Conservation (phyloP, 1,140 invertebrate genomes). For the Drosophila subobscura region DNA sequence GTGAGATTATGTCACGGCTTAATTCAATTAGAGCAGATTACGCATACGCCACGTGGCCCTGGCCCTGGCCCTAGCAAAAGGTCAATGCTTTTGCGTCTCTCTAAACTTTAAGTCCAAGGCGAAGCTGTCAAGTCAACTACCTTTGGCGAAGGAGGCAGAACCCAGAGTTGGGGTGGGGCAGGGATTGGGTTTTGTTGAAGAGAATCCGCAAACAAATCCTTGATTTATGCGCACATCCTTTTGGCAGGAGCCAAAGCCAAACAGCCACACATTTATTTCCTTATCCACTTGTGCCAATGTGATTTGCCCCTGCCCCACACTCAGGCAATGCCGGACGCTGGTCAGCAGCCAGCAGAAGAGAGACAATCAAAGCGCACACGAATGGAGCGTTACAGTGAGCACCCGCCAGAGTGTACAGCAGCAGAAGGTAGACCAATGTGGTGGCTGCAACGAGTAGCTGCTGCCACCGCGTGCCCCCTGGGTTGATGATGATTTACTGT, state of each 20-base stretch:
- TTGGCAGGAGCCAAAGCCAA: constrained; percentile 64
- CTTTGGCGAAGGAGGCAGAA: constrained; percentile 24
- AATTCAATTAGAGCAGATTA: constrained; percentile 80
- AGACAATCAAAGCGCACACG: constrained; percentile 46
- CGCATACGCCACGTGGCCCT: constrained; percentile 70
- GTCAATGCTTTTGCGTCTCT: constrained; percentile 57
- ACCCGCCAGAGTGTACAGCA: background rate
- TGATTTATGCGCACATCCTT: constrained; percentile 83
- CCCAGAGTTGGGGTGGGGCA: background rate
- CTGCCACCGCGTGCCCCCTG: constrained; percentile 35
- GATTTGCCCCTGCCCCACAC: constrained; percentile 45
- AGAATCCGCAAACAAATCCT: constrained; percentile 83
- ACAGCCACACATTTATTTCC: constrained; percentile 83
- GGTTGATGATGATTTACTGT: constrained; percentile 82
- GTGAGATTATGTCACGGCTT: constrained; percentile 69
- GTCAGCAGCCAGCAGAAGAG: constrained; percentile 41
- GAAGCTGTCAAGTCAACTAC: constrained; percentile 58
- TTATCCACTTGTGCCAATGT: constrained; percentile 81
- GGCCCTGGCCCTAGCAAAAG: constrained; percentile 33
- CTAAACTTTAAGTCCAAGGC: constrained; percentile 46
- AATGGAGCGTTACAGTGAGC: constrained; percentile 26
- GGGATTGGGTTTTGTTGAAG: constrained; percentile 18
- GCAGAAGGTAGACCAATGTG: background rate
- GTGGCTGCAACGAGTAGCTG: background rate
- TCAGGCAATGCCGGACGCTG: constrained; percentile 34